phyloP scores from a whole-genome alignment of 2,797 vertebrate species.

The Spinibarbus caldwelli region DNA sequence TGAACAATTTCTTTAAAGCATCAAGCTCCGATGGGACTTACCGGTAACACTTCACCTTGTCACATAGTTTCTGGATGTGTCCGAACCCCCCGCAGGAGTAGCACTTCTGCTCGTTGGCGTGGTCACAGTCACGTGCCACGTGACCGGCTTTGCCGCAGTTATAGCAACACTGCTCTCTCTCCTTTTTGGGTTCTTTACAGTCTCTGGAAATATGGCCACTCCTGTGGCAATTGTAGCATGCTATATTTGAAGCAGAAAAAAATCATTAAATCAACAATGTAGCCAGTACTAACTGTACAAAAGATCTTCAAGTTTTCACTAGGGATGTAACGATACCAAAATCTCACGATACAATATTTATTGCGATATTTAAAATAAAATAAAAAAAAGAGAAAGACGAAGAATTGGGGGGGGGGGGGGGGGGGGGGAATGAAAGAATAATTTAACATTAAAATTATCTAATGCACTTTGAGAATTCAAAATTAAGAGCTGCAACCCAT shows the following conservation, averaged over 20 bases:
- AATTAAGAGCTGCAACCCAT: too few species aligned
- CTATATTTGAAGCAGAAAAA: conserved; percentile 70
- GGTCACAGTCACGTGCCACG: conserved; percentile 96
- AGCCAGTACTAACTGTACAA: not conserved
- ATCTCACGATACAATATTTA: too few species aligned
- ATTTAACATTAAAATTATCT: too few species aligned
- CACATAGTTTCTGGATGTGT: conserved; percentile 98
- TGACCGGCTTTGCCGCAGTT: conserved; percentile 97
- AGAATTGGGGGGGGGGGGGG: too few species aligned
- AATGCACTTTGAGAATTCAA: too few species aligned
- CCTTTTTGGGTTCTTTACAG: conserved; percentile 98
- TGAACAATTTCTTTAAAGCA: not conserved
- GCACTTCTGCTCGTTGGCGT: conserved; percentile 97
- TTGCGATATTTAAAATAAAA: too few species aligned
- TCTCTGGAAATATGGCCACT: conserved; percentile 98
- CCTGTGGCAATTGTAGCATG: conserved; percentile 99
- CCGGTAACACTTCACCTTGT: conserved; percentile 99
- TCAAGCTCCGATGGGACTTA: conserved; percentile 63
- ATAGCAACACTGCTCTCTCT: conserved; percentile 97
- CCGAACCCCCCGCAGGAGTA: conserved; percentile 97
- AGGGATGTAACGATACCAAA: too few species aligned
- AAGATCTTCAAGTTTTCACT: too few species aligned
- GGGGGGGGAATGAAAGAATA: too few species aligned
- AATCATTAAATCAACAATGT: not conserved
- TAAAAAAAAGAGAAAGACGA: too few species aligned